Percentiles rank a stretch among this genome's conserved stretches.
These are phyloP conservation scores for Amblyopsis rosae DNA, from an alignment of 2,113 vertebrate genomes.

Conservation along the genomic window DNA sequence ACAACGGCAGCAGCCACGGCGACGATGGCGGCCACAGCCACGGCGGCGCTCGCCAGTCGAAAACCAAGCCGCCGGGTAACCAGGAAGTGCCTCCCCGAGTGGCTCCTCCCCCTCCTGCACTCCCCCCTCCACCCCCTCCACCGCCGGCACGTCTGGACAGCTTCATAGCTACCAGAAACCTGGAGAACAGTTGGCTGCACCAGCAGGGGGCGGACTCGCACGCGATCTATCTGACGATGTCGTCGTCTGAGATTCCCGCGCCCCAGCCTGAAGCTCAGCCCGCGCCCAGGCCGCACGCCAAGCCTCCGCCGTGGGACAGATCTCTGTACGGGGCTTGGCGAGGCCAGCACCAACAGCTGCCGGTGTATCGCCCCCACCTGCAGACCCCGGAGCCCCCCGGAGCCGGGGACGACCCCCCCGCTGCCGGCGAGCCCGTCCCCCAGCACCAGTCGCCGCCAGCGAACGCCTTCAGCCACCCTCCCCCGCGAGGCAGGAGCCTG, in stretches of 20 bases:
- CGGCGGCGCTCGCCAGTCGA: conserved; percentile 5
- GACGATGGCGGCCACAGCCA: conserved; percentile 25
- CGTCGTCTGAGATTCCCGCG: conserved; percentile 9
- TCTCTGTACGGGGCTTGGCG: conserved; percentile 37
- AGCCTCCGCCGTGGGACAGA: conserved; percentile 5
- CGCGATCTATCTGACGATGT: conserved; percentile 36
- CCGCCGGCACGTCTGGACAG: conserved; percentile 67
- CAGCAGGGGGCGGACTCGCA: conserved; percentile 35
- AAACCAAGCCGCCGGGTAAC: no score
- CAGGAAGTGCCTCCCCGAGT: conserved; percentile 31
- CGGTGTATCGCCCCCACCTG: conserved; percentile 37
- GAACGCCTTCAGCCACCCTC: conserved; percentile 50
- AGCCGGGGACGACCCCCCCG: conserved; percentile 37
- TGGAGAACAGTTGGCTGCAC: conserved; percentile 59
- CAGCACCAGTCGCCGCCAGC: conserved; percentile 53
- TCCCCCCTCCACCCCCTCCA: conserved; percentile 54
- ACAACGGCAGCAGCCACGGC: conserved; percentile 21
- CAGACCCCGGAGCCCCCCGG: conserved; percentile 50
- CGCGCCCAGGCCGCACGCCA: conserved; percentile 26
- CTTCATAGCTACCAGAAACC: conserved; percentile 61
- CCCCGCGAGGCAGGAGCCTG: conserved; percentile 60
- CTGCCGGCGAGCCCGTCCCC: conserved; percentile 27
- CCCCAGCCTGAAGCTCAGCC: conserved; percentile 19
- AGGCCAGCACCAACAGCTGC: conserved; percentile 41
- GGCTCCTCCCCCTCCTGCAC: conserved; percentile 14